A percentile compares a stretch with the other conserved stretches of the same genome.
Evolutionary conservation across 2,797 vertebrate genomes (phyloP).

Genomic region (Acomys russatus): DNA sequence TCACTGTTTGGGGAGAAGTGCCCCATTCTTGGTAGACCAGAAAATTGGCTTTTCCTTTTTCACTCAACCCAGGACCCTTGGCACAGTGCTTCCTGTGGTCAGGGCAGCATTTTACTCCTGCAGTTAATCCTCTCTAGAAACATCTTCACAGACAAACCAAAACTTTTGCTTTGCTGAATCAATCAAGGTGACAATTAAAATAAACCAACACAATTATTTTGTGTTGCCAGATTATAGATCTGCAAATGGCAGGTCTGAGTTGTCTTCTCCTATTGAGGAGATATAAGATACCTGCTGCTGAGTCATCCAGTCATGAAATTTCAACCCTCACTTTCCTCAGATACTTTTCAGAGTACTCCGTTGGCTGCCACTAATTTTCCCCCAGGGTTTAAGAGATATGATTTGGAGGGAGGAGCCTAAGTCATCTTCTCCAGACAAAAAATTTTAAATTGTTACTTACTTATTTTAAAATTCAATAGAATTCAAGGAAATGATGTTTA

Average conservation of each 20-base stretch:
- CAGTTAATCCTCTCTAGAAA: too few species aligned
- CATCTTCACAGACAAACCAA: background rate
- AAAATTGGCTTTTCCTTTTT: background rate
- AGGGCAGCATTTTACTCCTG: background rate
- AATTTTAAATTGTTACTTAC: background rate
- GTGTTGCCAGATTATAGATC: background rate
- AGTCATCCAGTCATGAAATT: background rate
- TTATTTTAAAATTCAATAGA: conserved; percentile 51
- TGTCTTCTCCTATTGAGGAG: background rate
- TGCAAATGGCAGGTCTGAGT: conserved; percentile 3
- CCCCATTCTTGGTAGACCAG: background rate
- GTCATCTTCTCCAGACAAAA: conserved; percentile 36
- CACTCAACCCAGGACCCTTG: background rate
- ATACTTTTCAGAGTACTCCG: background rate
- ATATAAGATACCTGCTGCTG: background rate
- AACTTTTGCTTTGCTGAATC: background rate
- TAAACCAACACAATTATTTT: background rate
- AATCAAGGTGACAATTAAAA: background rate
- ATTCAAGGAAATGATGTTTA: conserved; percentile 39
- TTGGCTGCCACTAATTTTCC: background rate
- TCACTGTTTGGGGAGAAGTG: background rate
- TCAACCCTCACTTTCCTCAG: conserved; percentile 15
- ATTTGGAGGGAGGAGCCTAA: conserved; percentile 12
- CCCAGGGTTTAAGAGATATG: background rate
- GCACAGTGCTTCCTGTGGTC: background rate